Conservation (phyloP, 2,888 invertebrate genomes). For the Heliothis peltigera region DNA sequence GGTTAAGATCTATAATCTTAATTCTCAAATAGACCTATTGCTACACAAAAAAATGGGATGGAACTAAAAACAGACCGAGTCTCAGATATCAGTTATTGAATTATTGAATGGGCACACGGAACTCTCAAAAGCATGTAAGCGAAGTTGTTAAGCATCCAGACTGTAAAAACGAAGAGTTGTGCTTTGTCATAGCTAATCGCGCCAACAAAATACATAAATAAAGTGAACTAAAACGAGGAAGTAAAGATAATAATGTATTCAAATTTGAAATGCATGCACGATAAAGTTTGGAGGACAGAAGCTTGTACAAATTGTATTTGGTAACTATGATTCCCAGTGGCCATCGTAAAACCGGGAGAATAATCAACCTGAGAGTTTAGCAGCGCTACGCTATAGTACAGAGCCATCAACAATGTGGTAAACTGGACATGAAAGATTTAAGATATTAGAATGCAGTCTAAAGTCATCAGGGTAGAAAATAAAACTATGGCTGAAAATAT, state of each 20-base stretch:
- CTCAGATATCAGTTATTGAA: too few species aligned
- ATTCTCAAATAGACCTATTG: too few species aligned
- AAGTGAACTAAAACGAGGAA: slow-evolving; percentile 7
- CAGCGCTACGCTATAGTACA: neutral
- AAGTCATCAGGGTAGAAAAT: neutral
- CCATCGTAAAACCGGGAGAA: slow-evolving; percentile 47
- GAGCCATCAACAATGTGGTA: slow-evolving; percentile 6
- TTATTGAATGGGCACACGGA: too few species aligned
- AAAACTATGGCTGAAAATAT: neutral
- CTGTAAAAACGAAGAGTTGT: neutral
- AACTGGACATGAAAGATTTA: neutral
- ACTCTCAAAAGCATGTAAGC: too few species aligned
- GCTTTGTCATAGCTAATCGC: neutral
- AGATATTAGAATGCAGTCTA: neutral
- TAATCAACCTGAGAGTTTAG: slow-evolving; percentile 44
- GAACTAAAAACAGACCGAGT: too few species aligned
- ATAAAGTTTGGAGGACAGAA: slow-evolving; percentile 56
- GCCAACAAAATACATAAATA: neutral
- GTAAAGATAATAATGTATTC: slow-evolving; percentile 46
- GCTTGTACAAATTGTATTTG: slow-evolving; percentile 59
- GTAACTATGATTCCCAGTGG: slow-evolving; percentile 59
- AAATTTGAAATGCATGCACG: slow-evolving; percentile 52
- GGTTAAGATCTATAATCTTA: too few species aligned
- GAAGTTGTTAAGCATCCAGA: too few species aligned
- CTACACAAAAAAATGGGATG: too few species aligned